Percentiles rank a stretch among this genome's conserved stretches.
These are phyloP conservation scores for Sympetrum striolatum DNA, from an alignment of 2,888 invertebrate species.

Conservation along the genomic window DNA sequence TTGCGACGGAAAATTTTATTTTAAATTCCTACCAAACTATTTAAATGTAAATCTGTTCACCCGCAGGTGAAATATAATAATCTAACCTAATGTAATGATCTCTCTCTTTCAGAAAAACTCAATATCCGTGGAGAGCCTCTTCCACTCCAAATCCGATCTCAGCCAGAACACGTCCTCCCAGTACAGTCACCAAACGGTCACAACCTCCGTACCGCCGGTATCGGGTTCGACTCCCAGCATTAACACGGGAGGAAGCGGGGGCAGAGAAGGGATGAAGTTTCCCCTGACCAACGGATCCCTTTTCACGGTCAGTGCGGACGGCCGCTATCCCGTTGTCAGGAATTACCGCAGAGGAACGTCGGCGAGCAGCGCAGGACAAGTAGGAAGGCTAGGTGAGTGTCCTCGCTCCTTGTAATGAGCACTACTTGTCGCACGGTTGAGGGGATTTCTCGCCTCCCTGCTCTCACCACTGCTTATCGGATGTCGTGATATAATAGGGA, in stretches of 20 bases:
- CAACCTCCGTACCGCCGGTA: neutral
- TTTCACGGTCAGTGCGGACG: slow-evolving; percentile 57
- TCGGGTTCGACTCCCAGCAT: slow-evolving; percentile 41
- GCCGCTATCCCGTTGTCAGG: slow-evolving; percentile 63
- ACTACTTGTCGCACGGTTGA: neutral
- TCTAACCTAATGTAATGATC: too few species aligned
- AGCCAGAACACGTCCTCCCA: neutral
- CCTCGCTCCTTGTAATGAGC: neutral
- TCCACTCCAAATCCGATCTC: slow-evolving; percentile 13
- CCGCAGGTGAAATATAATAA: too few species aligned
- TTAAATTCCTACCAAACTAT: too few species aligned
- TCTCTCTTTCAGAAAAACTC: neutral
- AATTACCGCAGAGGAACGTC: slow-evolving; percentile 58
- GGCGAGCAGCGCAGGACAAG: neutral
- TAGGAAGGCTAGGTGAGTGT: slow-evolving; percentile 14
- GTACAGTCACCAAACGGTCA: neutral
- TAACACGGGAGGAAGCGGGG: slow-evolving; percentile 54
- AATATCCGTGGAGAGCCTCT: slow-evolving; percentile 7
- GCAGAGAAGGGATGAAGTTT: slow-evolving; percentile 61
- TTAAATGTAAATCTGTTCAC: too few species aligned
- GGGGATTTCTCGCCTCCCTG: neutral
- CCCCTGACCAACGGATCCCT: slow-evolving; percentile 67
- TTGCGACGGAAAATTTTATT: too few species aligned
- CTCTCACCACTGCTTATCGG: neutral
- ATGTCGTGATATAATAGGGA: too few species aligned